Evolutionary conservation across 92 coral and sea anemone species (phyloP).

Genomic region (Isaurus tuberculatus): DNA sequence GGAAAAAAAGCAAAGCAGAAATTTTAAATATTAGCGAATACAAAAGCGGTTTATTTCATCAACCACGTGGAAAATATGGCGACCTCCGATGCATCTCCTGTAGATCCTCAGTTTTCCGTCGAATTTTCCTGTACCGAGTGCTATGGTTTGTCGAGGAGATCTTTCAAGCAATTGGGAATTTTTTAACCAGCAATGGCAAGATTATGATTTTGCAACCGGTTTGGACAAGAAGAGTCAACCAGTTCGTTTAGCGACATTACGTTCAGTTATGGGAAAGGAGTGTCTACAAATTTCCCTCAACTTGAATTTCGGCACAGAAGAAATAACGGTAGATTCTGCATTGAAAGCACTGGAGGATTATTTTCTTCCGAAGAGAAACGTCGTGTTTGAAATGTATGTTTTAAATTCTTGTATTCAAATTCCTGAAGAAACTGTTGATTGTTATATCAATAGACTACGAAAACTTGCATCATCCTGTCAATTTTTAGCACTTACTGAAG

Average conservation of each 20-base stretch:
- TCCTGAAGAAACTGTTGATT: constrained; percentile 53
- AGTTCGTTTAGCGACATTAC: background rate
- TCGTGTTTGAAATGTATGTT: constrained; percentile 53
- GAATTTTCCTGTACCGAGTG: too few species aligned
- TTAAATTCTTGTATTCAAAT: constrained; percentile 62
- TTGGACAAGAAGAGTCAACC: constrained; percentile 18
- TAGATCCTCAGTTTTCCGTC: too few species aligned
- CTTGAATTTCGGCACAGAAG: background rate
- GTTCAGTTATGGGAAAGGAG: constrained; percentile 8
- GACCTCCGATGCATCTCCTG: too few species aligned
- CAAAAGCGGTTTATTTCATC: too few species aligned
- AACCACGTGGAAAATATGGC: too few species aligned
- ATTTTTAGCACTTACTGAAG: constrained; percentile 47
- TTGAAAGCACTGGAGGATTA: constrained; percentile 47
- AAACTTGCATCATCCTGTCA: constrained; percentile 58
- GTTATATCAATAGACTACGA: constrained; percentile 54
- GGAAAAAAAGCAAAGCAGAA: too few species aligned
- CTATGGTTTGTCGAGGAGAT: too few species aligned
- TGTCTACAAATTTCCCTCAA: background rate
- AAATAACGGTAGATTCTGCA: background rate
- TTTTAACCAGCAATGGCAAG: too few species aligned
- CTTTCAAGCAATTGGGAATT: too few species aligned
- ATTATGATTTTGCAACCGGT: too few species aligned
- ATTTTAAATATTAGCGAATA: too few species aligned
- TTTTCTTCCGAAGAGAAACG: constrained; percentile 65